A percentile compares a stretch with the other conserved stretches of the same genome.
Conservation (phyloP, 2,797 vertebrate genomes). For the Lepus oiostolus region DNA sequence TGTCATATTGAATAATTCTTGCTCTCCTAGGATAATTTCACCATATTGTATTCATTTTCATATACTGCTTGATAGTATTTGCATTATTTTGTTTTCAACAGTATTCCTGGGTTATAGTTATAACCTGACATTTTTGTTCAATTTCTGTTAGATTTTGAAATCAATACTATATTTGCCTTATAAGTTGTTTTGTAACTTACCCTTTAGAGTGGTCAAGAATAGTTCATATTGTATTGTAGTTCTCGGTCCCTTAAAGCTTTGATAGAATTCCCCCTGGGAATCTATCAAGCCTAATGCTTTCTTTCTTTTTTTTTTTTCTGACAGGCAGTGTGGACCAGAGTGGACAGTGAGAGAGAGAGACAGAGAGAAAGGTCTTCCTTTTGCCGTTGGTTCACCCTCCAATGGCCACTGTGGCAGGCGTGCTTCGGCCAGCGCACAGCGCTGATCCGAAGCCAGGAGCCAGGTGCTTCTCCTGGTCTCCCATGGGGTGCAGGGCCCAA, state of each 20-base stretch:
- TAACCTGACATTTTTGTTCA: neutral
- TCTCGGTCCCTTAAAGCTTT: neutral
- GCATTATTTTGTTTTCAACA: neutral
- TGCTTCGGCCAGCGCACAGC: too few relatives aligned
- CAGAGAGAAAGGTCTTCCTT: too few relatives aligned
- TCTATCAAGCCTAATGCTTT: neutral
- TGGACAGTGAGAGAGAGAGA: too few relatives aligned
- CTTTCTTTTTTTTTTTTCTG: too few relatives aligned
- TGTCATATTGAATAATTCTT: conserved; percentile 16
- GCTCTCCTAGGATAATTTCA: neutral
- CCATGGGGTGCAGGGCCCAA: too few relatives aligned
- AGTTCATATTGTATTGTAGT: neutral
- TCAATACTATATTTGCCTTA: conserved; percentile 6
- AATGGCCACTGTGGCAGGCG: too few relatives aligned
- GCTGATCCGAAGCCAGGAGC: too few relatives aligned
- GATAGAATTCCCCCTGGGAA: neutral
- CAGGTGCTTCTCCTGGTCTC: too few relatives aligned
- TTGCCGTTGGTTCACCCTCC: too few relatives aligned
- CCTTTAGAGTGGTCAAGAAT: neutral
- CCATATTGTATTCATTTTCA: neutral
- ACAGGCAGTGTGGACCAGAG: too few relatives aligned
- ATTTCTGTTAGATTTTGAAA: conserved; percentile 28
- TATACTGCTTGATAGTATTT: neutral
- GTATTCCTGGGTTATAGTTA: conserved; percentile 6
- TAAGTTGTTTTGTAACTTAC: neutral